Percentiles rank a stretch among this genome's conserved stretches.
These are phyloP conservation scores for Drosophila melanosoma DNA, from an alignment of 2,888 invertebrate species.

Conservation along the genomic window DNA sequence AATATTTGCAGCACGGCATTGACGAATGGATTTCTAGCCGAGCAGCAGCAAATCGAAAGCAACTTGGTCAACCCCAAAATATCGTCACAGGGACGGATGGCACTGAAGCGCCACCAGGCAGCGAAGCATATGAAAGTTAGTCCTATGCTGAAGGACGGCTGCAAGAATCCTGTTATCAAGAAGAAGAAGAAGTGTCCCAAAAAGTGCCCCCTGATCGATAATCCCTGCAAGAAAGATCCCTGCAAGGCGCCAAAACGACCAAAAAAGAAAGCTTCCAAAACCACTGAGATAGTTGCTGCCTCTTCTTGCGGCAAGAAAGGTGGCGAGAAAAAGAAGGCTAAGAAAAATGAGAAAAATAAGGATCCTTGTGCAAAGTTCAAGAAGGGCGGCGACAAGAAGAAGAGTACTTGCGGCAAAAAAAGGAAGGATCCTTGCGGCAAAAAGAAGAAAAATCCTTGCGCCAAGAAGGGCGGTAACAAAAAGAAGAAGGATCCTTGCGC, in stretches of 20 bases:
- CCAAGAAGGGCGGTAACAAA: slow-evolving; percentile 16
- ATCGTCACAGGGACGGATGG: slow-evolving; percentile 28
- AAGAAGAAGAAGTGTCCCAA: slow-evolving; percentile 67
- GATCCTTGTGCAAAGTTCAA: slow-evolving; percentile 35
- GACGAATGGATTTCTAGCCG: slow-evolving; percentile 61
- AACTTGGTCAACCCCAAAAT: not conserved
- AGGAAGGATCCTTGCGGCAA: slow-evolving; percentile 2
- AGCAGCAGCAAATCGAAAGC: slow-evolving; percentile 12
- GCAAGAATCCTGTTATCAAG: slow-evolving; percentile 65
- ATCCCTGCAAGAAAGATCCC: slow-evolving; percentile 60
- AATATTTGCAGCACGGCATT: slow-evolving; percentile 77
- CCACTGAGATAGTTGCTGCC: slow-evolving; percentile 42
- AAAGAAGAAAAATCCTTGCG: slow-evolving; percentile 37
- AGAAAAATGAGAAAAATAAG: slow-evolving; percentile 21
- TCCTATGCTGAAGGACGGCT: slow-evolving; percentile 57
- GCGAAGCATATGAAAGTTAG: slow-evolving; percentile 40
- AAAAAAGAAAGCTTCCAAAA: slow-evolving; percentile 21
- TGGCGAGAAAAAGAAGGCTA: slow-evolving; percentile 10
- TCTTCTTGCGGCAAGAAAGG: slow-evolving; percentile 6
- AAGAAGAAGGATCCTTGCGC: slow-evolving; percentile 11
- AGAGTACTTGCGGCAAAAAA: slow-evolving; percentile 35
- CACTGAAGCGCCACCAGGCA: slow-evolving; percentile 44
- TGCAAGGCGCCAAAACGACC: slow-evolving; percentile 41
- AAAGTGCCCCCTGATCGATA: slow-evolving; percentile 54
- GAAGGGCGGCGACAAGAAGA: slow-evolving; percentile 16